Conservation (phyloP, 2,888 invertebrate genomes). For the Busseola fusca region DNA sequence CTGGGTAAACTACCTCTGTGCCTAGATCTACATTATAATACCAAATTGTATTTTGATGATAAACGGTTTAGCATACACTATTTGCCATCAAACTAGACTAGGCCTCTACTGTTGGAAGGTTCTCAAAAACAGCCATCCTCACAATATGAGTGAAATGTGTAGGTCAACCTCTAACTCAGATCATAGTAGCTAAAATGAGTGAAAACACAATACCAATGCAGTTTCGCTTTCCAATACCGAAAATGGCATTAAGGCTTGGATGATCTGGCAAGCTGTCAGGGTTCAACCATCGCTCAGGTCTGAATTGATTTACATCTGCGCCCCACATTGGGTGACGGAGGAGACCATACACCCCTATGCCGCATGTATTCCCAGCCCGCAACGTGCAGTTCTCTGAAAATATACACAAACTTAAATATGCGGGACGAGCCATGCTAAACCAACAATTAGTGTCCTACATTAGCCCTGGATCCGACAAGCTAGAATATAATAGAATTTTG, state of each 20-base stretch:
- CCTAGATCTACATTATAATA: no score
- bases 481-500: background rate
- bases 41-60: no score
- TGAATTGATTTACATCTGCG: slow-evolving; percentile 69
- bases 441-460: background rate
- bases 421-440: no score
- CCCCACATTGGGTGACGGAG: slow-evolving; percentile 75
- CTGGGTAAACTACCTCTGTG: no score
- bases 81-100: no score
- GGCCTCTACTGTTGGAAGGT: no score
- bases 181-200: background rate
- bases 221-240: slow-evolving; percentile 72
- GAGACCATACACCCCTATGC: slow-evolving; percentile 68
- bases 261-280: slow-evolving; percentile 65
- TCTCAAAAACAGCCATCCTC: no score
- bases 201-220: slow-evolving; percentile 69
- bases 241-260: slow-evolving; percentile 67
- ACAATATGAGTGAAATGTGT: background rate
- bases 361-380: slow-evolving; percentile 66
- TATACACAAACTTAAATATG: background rate
- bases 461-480: background rate
- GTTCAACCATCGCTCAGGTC: slow-evolving; percentile 74
- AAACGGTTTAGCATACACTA: no score
- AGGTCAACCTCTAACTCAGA: background rate
- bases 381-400: slow-evolving; percentile 45